phyloP scores from a whole-genome alignment of 2,888 invertebrate genomes.

The Dasysyrphus albostriatus region DNA sequence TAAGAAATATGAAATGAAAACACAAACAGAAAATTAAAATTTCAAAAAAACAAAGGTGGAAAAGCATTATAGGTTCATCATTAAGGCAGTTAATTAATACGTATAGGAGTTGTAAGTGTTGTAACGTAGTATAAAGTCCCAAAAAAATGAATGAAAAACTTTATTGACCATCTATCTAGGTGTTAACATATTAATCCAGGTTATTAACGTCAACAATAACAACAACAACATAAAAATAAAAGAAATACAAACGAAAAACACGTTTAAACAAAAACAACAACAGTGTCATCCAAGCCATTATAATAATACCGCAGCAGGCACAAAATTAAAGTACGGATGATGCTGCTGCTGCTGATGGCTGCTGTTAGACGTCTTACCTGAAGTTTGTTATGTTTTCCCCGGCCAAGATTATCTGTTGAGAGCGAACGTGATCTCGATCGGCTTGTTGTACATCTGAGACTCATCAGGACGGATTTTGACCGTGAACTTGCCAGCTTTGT shows the following conservation, averaged over 20 bases:
- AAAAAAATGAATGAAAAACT: constrained; percentile 38
- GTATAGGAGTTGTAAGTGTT: neutral
- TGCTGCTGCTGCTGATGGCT: constrained; percentile 17
- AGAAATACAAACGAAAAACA: constrained; percentile 31
- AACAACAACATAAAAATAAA: constrained; percentile 3
- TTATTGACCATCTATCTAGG: constrained; percentile 16
- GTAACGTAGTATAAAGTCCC: neutral
- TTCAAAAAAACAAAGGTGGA: constrained; percentile 23
- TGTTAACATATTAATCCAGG: constrained; percentile 58
- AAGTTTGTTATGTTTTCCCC: constrained; percentile 54
- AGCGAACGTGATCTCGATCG: constrained; percentile 79
- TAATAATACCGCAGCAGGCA: neutral
- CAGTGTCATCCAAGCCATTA: constrained; percentile 31
- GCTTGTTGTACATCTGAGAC: constrained; percentile 79
- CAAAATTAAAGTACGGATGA: constrained; percentile 13
- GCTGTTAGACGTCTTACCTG: constrained; percentile 61
- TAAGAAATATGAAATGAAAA: neutral
- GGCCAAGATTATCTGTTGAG: constrained; percentile 76
- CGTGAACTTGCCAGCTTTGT: constrained; percentile 78
- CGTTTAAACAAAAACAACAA: constrained; percentile 31
- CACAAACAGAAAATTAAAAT: neutral
- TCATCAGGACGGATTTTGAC: constrained; percentile 80
- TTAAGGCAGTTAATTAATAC: constrained; percentile 28
- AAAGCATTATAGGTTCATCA: constrained; percentile 2
- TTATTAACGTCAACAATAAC: constrained; percentile 32